Evolutionary conservation across 1,140 invertebrate species (phyloP), one percentile per base, ranked within the genome.

Genomic region (Brachionus sp.): DNA sequence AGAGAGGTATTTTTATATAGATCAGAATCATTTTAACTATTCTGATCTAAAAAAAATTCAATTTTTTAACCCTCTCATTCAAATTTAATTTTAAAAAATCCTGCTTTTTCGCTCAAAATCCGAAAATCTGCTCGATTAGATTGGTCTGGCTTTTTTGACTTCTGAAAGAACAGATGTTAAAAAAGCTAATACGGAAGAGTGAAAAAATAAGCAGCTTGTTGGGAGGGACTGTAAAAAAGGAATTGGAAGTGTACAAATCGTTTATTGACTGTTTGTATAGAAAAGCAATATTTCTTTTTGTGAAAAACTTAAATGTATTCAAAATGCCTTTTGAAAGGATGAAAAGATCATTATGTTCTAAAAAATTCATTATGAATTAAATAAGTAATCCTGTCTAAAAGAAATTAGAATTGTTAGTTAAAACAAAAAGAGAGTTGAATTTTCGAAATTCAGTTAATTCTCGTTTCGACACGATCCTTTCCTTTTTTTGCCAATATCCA

Each of bases 371-470:
- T 3, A 53, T 53, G 50, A 53, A 53, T 53, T 53, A 53, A 53
- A 53, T 5, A 53, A 53, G 50, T 19, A 53, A 53, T 53, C 50
- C 50, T 53, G n/a, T 53, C 50, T 50, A 23, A 53, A 53, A 53
- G 50, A 53, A 53, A 19, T 57, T 57, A 57, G 50, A 57, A 57
- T 57, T 57, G n/a, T 57, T 57, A 57, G 50, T 57, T 57, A 57
- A 4, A 57, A 57, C 50, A 57, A 57, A 57, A 57, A 57, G 50
- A 57, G 50, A 57, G 50, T 57, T 57, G 50, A 57, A 57, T 57
- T 19, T 57, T 57, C 16, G 50, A 57, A 57, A 57, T 57, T 57
- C 50, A 57, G 50, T 57, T 57, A 57, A 57, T 57, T 57, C 50
- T 19, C 50, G 50, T 57, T 57, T 57, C 16, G 16, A 57, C 50